A percentile compares a stretch with the other conserved stretches of the same genome.
Evolutionary conservation across 2,888 invertebrate species (phyloP).

Genomic region (Blastobasis adustella): DNA sequence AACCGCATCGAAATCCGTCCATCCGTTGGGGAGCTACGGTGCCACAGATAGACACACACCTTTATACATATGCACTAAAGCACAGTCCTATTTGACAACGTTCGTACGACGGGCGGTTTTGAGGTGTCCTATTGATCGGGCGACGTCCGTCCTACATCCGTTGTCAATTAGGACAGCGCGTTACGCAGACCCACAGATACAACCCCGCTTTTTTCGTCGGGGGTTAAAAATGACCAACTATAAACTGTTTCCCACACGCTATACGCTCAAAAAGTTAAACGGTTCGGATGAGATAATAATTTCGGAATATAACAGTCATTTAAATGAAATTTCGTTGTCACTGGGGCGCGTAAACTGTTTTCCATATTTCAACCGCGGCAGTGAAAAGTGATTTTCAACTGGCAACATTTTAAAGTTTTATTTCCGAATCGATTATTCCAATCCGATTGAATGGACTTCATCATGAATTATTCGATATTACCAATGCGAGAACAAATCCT

Average conservation of each 20-base stretch:
- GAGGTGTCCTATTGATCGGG: no score
- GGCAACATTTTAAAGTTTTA: conserved; percentile 2
- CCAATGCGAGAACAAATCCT: conserved; percentile 6
- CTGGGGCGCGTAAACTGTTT: conserved; percentile 1
- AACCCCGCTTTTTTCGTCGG: no score
- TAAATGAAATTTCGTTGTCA: background rate
- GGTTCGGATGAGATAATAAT: background rate
- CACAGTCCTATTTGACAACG: no score
- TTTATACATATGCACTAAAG: no score
- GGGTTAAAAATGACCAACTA: no score
- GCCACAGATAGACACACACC: no score
- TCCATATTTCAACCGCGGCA: conserved; percentile 3
- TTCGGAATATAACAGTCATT: background rate
- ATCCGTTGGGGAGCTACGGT: no score
- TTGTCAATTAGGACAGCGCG: no score
- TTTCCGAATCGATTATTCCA: conserved; percentile 1
- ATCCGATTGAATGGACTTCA: conserved; percentile 6
- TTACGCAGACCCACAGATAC: no score
- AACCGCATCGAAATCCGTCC: no score
- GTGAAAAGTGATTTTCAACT: conserved; percentile 1
- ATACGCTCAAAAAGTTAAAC: background rate
- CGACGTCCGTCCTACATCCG: no score
- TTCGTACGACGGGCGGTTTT: no score
- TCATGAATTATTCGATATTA: conserved; percentile 7
- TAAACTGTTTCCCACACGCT: background rate